Conservation (phyloP, 2,888 invertebrate species). For the Callinectes sapidus region DNA sequence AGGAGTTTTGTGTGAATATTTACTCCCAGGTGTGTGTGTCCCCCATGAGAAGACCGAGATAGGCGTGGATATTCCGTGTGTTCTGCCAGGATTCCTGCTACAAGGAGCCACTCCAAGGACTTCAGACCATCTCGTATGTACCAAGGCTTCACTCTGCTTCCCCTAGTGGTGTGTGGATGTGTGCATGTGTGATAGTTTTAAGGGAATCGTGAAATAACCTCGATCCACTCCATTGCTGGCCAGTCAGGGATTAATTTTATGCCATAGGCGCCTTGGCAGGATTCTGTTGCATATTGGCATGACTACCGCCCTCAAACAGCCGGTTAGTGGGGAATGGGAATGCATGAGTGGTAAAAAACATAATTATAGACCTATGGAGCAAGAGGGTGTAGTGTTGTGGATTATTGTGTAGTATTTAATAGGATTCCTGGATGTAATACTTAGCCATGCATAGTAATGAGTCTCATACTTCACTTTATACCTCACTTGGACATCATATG, state of each 20-base stretch:
- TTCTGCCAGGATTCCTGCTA: constrained; percentile 41
- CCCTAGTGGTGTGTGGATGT: background rate
- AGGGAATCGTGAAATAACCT: constrained; percentile 5
- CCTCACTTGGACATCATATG: background rate
- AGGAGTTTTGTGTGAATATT: constrained; percentile 43
- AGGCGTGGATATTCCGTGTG: constrained; percentile 52
- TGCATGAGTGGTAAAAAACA: background rate
- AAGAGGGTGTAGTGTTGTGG: background rate
- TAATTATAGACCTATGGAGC: no score
- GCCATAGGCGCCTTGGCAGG: background rate
- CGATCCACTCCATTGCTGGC: constrained; percentile 21
- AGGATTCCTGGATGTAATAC: background rate
- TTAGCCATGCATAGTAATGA: background rate
- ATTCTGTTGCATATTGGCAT: background rate
- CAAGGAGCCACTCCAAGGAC: constrained; percentile 38
- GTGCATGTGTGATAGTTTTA: background rate
- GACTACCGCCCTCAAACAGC: background rate
- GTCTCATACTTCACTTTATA: background rate
- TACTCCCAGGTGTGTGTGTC: constrained; percentile 51
- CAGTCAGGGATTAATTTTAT: background rate
- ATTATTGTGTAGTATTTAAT: background rate
- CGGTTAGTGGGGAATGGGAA: background rate
- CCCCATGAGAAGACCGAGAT: constrained; percentile 55
- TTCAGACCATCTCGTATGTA: constrained; percentile 42
- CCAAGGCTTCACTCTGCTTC: background rate